These are phyloP conservation scores for Meleagris gallopavo DNA, from an alignment of 2,113 vertebrate species.

Conservation along the genomic window DNA sequence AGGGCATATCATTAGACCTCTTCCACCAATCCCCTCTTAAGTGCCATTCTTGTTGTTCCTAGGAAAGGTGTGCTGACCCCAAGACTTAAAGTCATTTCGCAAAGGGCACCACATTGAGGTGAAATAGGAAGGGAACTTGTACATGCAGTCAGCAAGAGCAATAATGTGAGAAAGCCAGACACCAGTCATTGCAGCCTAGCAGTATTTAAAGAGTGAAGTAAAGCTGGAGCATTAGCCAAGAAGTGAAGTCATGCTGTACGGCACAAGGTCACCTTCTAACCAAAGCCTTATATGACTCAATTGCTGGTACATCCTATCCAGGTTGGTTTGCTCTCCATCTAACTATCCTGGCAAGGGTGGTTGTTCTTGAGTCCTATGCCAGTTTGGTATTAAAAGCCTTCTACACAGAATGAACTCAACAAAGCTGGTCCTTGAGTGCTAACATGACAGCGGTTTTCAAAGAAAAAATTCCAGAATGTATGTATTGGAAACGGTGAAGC, in stretches of 20 bases:
- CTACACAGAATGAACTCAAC: background rate
- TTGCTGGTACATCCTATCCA: background rate
- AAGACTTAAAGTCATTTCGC: background rate
- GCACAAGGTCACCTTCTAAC: background rate
- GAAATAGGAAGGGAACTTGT: background rate
- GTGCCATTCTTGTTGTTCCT: background rate
- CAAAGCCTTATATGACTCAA: background rate
- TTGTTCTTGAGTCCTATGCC: background rate
- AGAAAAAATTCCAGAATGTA: background rate
- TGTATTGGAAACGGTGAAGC: background rate
- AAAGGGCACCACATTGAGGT: background rate
- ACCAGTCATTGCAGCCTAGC: background rate
- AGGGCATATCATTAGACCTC: background rate
- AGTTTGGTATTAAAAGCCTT: background rate
- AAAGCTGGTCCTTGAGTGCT: background rate
- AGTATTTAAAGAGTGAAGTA: conserved; percentile 11
- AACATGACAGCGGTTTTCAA: background rate
- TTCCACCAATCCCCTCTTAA: background rate
- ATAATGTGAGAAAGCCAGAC: background rate
- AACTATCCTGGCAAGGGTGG: background rate
- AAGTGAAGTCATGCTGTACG: conserved; percentile 11
- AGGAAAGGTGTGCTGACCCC: background rate
- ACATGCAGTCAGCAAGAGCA: background rate
- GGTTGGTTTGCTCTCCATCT: background rate
- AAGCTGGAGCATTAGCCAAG: conserved; percentile 22